Percentiles rank a stretch among this genome's conserved stretches.
These are phyloP conservation scores for Agrotis segetum DNA, from an alignment of 2,888 invertebrate genomes.

Conservation along the genomic window DNA sequence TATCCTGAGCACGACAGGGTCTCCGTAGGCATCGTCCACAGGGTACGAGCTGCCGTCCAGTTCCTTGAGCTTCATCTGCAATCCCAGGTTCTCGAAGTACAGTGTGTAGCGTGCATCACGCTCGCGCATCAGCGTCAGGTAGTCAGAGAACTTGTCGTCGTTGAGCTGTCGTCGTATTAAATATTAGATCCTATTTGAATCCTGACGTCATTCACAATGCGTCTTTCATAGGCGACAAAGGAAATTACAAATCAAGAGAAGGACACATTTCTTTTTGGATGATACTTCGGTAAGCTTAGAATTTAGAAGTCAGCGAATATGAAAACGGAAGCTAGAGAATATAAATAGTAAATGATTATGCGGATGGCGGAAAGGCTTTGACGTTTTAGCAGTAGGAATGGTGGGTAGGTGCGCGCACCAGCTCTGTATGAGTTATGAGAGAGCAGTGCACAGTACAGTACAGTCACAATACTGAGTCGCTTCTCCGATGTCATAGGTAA, in stretches of 20 bases:
- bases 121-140: conserved; percentile 83
- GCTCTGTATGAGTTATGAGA: neutral
- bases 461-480: neutral
- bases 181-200: no score
- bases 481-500: conserved; percentile 7
- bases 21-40: conserved; percentile 74
- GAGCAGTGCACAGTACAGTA: neutral
- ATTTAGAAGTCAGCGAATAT: neutral
- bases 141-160: conserved; percentile 83
- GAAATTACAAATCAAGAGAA: neutral
- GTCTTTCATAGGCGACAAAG: neutral
- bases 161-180: conserved; percentile 73
- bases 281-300: neutral
- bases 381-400: neutral
- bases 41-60: conserved; percentile 76
- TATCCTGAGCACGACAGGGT: conserved; percentile 83
- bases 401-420: neutral
- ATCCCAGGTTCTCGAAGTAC: conserved; percentile 84
- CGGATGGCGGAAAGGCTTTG: neutral
- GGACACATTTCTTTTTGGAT: no score
- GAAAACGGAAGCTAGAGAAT: neutral
- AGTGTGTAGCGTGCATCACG: conserved; percentile 86
- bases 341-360: neutral
- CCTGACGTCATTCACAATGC: no score
- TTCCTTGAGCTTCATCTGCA: conserved; percentile 82